Evolutionary conservation across 2,888 invertebrate genomes (phyloP).

Genomic region (Beris morrisii): DNA sequence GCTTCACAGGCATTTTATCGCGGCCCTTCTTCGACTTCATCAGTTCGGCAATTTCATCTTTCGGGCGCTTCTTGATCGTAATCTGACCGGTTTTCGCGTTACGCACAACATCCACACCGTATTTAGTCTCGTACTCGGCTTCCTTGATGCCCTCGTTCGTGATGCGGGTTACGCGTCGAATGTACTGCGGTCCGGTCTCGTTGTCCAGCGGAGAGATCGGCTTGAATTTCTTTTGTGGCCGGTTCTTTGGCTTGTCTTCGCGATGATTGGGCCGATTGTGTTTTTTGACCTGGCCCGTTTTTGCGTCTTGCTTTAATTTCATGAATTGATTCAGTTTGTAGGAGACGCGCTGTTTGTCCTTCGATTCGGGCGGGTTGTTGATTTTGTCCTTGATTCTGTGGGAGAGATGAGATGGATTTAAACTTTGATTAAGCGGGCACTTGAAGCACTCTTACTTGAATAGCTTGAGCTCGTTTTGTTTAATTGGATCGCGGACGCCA

Average conservation of each 20-base stretch:
- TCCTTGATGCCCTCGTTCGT: slow-evolving; percentile 65
- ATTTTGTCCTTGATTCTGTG: slow-evolving; percentile 70
- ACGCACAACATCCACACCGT: slow-evolving; percentile 61
- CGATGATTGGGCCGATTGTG: slow-evolving; percentile 48
- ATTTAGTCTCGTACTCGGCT: slow-evolving; percentile 65
- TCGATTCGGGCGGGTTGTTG: slow-evolving; percentile 72
- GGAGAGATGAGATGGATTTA: slow-evolving; percentile 21
- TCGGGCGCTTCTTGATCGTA: slow-evolving; percentile 56
- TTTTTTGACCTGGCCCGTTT: slow-evolving; percentile 50
- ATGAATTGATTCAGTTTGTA: slow-evolving; percentile 69
- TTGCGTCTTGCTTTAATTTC: slow-evolving; percentile 59
- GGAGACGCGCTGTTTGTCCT: slow-evolving; percentile 73
- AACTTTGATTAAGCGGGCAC: slow-evolving; percentile 41
- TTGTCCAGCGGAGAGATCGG: slow-evolving; percentile 63
- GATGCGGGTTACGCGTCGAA: slow-evolving; percentile 66
- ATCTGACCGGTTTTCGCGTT: slow-evolving; percentile 59
- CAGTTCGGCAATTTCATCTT: slow-evolving; percentile 60
- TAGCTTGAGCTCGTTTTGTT: slow-evolving; percentile 66
- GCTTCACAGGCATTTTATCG: slow-evolving; percentile 39
- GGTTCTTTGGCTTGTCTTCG: slow-evolving; percentile 43
- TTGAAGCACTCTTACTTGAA: slow-evolving; percentile 60
- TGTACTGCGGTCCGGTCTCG: slow-evolving; percentile 66
- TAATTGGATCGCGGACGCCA: slow-evolving; percentile 75
- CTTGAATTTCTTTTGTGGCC: slow-evolving; percentile 55
- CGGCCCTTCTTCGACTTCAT: slow-evolving; percentile 53